Evolutionary conservation across 2,797 vertebrate genomes (phyloP).

Genomic region (Crax fasciolata): DNA sequence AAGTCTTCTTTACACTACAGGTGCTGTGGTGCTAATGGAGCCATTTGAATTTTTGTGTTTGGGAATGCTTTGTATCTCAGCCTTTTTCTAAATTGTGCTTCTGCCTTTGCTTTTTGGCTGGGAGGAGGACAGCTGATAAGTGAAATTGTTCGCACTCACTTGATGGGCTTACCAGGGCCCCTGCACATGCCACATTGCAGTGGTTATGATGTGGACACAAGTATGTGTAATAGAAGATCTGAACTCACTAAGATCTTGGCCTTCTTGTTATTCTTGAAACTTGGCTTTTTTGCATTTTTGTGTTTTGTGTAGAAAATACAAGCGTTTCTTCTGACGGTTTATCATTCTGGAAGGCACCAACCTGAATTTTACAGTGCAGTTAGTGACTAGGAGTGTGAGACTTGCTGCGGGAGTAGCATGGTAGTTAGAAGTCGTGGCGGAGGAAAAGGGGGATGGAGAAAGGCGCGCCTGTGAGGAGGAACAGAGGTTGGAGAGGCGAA

Average conservation of each 20-base stretch:
- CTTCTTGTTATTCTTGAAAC: not conserved
- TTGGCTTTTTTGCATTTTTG: not conserved
- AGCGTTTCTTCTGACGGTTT: not conserved
- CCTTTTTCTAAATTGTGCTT: not conserved
- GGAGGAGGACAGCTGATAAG: not conserved
- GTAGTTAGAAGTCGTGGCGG: not conserved
- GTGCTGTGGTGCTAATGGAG: not conserved
- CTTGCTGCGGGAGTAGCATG: not conserved
- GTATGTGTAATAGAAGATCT: not conserved
- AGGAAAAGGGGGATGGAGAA: not conserved
- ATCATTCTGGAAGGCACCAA: not conserved
- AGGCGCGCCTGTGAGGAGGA: not conserved
- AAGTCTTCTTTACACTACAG: not conserved
- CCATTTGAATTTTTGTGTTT: not conserved
- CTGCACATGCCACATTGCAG: not conserved
- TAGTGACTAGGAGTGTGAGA: not conserved
- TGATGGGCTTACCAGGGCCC: not conserved
- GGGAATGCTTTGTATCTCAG: slow-evolving; percentile 14
- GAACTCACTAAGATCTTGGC: not conserved
- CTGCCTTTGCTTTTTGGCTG: not conserved
- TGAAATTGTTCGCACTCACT: not conserved
- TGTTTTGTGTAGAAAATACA: not conserved
- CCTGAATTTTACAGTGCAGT: not conserved
- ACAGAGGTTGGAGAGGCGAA: not conserved
- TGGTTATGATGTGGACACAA: not conserved